phyloP scores from a whole-genome alignment of 2,797 vertebrate species.

The Huso huso region DNA sequence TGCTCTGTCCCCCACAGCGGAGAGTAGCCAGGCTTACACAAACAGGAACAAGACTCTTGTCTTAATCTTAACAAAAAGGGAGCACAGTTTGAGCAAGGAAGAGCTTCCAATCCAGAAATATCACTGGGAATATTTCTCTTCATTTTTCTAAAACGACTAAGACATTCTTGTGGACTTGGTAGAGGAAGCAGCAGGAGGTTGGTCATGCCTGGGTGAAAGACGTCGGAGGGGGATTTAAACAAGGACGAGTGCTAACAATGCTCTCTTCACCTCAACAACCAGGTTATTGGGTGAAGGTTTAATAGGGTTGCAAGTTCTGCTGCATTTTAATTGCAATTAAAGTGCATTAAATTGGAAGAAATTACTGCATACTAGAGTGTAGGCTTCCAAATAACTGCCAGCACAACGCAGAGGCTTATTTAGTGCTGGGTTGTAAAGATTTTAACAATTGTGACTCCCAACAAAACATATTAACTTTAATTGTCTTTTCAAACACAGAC shows the following conservation, averaged over 20 bases:
- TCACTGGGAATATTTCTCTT: slow-evolving; percentile 3
- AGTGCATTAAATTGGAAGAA: too few relatives aligned
- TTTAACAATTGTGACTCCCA: too few relatives aligned
- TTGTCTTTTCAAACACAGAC: too few relatives aligned
- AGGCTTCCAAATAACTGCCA: too few relatives aligned
- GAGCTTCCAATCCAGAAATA: background rate
- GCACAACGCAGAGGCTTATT: too few relatives aligned
- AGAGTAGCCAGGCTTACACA: slow-evolving; percentile 27
- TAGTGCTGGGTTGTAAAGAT: too few relatives aligned
- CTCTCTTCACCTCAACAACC: background rate
- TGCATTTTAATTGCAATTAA: too few relatives aligned
- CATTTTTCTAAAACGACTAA: slow-evolving; percentile 7
- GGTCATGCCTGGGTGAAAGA: background rate
- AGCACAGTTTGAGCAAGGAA: background rate
- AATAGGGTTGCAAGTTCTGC: too few relatives aligned
- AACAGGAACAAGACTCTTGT: slow-evolving; percentile 23
- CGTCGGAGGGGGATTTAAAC: background rate
- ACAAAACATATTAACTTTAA: too few relatives aligned
- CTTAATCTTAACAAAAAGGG: slow-evolving; percentile 16
- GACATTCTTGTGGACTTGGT: slow-evolving; percentile 2
- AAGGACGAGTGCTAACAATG: background rate
- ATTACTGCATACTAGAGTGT: too few relatives aligned
- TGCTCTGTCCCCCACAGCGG: slow-evolving; percentile 31
- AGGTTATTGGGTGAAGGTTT: background rate
- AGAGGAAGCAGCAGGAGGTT: background rate